Base-by-base conservation (phyloP, 2,888 invertebrate genomes). In the Sympetrum striolatum region DNA sequence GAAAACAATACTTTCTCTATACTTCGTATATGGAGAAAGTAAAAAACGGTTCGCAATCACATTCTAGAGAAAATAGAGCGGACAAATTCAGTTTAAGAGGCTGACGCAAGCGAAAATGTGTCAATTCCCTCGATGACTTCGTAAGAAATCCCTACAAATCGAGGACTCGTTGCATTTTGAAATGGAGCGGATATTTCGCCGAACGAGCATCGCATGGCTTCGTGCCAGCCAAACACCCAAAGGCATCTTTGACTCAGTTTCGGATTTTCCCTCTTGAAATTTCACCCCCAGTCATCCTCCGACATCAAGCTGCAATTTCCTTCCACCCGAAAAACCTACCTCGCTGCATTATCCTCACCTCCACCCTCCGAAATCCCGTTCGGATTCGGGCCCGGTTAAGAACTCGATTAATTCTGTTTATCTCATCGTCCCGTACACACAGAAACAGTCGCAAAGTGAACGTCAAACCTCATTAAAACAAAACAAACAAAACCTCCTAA, bases 361-460 rank as follows among this genome's bases (percentile, higher is more conserved):
- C 37, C 86, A 82, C 58, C 35, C 18, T 18, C 58, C 58, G 18
- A 60, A 60, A 64, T 37, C 86, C 58, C 37, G 82, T 82, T 82
- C 82, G 82, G 35, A 82, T 35, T 58, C 82, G 53, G 82, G 12
- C 35, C 58, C 53, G 58, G 86, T n/a, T 60, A 86, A 86, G 60
- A 86, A 73, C 60, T 86, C 37, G 86, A 60, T 60, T 86, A 86
- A 86, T 64, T 60, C 60, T 86, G 37, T 86, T 86, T 86, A 86
- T 86, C 86, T 86, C 86, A 86, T 86, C 37, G 60, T 35, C 60
- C 37, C 86, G 86, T 39, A 37, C 58, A 37, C 60, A 39, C 64
- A 60, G 86, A 86, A 86, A 86, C 86, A 86, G 86, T 86, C 86
- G 37, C 86, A 86, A 86, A 86, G 86, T 86, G 86, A 86, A 86